Evolutionary conservation across 2,797 vertebrate species (phyloP), one percentile per base, ranked within the genome.

Genomic region (Darevskia mixta): DNA sequence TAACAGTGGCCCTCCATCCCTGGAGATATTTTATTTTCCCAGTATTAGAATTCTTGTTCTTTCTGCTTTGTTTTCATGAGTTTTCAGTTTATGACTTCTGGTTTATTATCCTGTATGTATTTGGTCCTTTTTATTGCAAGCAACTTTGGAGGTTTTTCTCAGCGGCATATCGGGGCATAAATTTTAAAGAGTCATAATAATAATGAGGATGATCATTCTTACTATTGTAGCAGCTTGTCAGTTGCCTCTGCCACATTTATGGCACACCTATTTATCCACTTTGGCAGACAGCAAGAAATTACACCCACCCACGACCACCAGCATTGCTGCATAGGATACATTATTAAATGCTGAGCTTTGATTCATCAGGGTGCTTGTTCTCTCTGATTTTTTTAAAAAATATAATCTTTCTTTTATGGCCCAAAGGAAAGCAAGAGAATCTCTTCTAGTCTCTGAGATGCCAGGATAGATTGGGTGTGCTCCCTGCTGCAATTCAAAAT

Each of bases 331-430:
- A 35, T 38, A 72, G 13, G 17, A 25, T 29, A 10, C 7, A 61
- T 5, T 82, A 41, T 10, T 58, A 91, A 92, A 91, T 82, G 79
- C 61, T 77, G 75, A 75, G 35, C 75, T 73, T 77, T 83, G 89
- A 79, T 91, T 95, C 92, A 94, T 79, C 87, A 55, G 67, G 82
- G 29, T 45, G 85, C 75, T 76, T 83, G n/a, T 29, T 90, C 89
- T 58, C 64, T 49, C 64, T 92, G 83, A 3, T 78, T 91, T 88
- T 83, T 71, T 75, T 90, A 64, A 38, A n/a, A 43, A 43, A 55
- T 15, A 75, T 3, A 9, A 25, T 7, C 29, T 49, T 32, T 66
- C 32, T n/a, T 35, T 49, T 25, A 27, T 69, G n/a, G 61, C 71
- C 61, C 78, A 85, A 88, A 90, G 29, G 71, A 78, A 45, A 45